Base-by-base conservation (phyloP, 2,888 invertebrate species). In the Drosophila birchii region DNA sequence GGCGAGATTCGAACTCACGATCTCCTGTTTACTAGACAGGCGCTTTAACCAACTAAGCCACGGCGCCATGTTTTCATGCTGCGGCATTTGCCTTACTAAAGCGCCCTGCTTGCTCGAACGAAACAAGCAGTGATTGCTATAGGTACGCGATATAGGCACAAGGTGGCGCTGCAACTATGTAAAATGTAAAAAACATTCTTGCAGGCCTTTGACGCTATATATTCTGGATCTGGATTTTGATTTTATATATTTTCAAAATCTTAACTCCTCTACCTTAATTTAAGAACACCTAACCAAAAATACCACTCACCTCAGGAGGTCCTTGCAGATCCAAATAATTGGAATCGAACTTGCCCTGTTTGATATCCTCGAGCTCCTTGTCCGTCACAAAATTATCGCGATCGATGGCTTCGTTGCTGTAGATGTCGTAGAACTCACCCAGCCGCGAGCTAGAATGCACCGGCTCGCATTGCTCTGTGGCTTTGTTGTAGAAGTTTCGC, bases 31-130 rank as follows among this genome's bases (percentile, higher is more conserved):
- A 92, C 92, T 92, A 92, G 92, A 92, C 92, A 92, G 92, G 92
- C 92, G 92, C 92, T 92, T 92, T 92, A 92, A 92, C 92, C 92
- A 92, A 92, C 92, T 92, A 92, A 92, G 92, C 92, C 92, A 92
- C 92, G 92, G 92, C 92, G 92, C 92, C 92, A 57, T 51, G 8
- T 45, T 34, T 20, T 20, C 34, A 34, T 3, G 0, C 1, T 8
- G 9, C 14, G n/a, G 7, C 14, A 18, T 51, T 51, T 58, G 41
- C 16, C 23, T 0, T 26, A 18, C 2, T 23, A n/a, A 23, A 1
- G 51, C 34, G n/a, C n/a, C 5, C 12, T 34, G 9, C 12, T 18
- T n/a, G 34, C 32, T 6, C 20, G 9, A 16, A 34, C 11, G 16
- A 34, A 20, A 1, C 51, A 56, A 60, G 56, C 60, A 56, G 60